These are phyloP conservation scores for Notoglanidium macrostoma DNA, from an alignment of 2,797 vertebrate genomes.

Conservation along the genomic window DNA sequence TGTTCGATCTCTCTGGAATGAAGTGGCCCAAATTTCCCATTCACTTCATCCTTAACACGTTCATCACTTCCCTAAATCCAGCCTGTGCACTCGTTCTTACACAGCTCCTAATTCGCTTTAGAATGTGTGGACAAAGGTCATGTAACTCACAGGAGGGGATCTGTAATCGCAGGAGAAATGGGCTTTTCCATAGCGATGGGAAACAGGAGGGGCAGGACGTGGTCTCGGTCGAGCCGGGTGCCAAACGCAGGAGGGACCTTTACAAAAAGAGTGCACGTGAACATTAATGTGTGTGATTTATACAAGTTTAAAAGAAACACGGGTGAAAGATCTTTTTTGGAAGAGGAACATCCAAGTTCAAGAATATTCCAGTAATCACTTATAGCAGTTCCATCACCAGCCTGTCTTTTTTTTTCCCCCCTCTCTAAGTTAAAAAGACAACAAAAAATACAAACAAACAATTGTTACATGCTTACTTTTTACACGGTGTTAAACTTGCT, in stretches of 20 bases:
- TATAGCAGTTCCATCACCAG: not conserved
- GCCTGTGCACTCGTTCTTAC: slow-evolving; percentile 34
- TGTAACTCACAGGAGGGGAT: slow-evolving; percentile 48
- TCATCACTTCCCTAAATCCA: slow-evolving; percentile 38
- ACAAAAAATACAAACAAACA: no score
- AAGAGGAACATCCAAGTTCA: not conserved
- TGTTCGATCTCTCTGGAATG: not conserved
- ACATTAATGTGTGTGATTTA: not conserved
- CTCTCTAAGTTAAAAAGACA: not conserved
- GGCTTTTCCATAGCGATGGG: slow-evolving; percentile 56
- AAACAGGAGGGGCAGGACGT: slow-evolving; percentile 36
- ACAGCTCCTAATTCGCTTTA: slow-evolving; percentile 54
- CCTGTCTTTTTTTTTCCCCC: no score
- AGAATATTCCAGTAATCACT: not conserved
- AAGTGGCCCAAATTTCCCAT: not conserved
- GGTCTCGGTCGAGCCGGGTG: slow-evolving; percentile 6
- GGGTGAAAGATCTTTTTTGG: not conserved
- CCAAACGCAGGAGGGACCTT: not conserved
- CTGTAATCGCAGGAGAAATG: slow-evolving; percentile 54
- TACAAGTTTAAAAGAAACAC: not conserved
- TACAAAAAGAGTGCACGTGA: not conserved
- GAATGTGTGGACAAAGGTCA: slow-evolving; percentile 60
- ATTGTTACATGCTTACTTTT: not conserved
- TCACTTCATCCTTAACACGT: slow-evolving; percentile 20
- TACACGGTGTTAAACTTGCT: not conserved